Conservation (phyloP, 2,113 vertebrate species). For the Perca fluviatilis region DNA sequence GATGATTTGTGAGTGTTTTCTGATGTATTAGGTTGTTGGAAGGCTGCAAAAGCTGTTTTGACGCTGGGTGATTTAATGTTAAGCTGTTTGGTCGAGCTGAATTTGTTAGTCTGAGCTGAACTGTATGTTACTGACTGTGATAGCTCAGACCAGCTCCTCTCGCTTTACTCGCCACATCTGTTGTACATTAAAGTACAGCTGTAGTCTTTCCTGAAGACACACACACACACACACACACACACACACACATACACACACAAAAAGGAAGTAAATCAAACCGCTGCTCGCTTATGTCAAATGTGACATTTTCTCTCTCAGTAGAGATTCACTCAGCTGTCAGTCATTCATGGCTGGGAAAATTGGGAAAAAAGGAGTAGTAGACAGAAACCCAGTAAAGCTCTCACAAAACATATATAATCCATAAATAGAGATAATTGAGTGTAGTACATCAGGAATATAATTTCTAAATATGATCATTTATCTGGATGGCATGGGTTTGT, state of each 20-base stretch:
- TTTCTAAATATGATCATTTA: neutral
- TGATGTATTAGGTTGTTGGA: conserved; percentile 35
- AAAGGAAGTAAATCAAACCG: conserved; percentile 85
- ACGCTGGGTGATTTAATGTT: conserved; percentile 42
- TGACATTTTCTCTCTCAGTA: conserved; percentile 83
- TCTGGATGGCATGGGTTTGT: neutral
- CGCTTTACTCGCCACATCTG: conserved; percentile 83
- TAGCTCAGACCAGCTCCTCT: conserved; percentile 43
- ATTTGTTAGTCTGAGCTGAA: conserved; percentile 10
- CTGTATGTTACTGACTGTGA: conserved; percentile 41
- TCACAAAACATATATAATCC: neutral
- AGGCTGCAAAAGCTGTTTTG: conserved; percentile 28
- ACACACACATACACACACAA: conserved; percentile 84
- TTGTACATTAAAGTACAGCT: conserved; percentile 88
- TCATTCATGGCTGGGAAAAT: conserved; percentile 39
- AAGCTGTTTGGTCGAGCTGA: conserved; percentile 12
- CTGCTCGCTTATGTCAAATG: conserved; percentile 84
- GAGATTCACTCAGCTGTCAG: conserved; percentile 76
- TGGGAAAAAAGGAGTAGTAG: neutral
- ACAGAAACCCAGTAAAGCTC: neutral
- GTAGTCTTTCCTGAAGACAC: conserved; percentile 85
- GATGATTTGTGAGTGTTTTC: conserved; percentile 40
- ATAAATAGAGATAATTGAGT: neutral
- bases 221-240: conserved; percentile 82
- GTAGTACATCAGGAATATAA: neutral